These are phyloP conservation scores for Drosophila diplacantha DNA, from an alignment of 2,888 invertebrate species.

Conservation along the genomic window DNA sequence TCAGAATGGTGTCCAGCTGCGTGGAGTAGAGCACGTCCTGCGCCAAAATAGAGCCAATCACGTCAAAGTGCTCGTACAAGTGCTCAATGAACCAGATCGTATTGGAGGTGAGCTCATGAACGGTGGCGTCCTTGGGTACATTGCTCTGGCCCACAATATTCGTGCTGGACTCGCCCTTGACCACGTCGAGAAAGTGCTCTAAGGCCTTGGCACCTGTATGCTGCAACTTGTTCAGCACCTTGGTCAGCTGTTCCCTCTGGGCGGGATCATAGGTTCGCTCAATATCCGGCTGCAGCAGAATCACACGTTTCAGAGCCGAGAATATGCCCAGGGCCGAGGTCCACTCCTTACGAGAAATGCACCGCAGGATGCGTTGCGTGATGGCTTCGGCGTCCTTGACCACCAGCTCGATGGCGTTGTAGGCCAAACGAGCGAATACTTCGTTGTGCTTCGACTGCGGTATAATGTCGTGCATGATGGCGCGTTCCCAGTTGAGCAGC, in stretches of 20 bases:
- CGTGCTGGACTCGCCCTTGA: constrained; percentile 86
- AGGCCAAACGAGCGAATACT: constrained; percentile 89
- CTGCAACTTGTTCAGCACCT: constrained; percentile 85
- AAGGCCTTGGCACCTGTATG: constrained; percentile 90
- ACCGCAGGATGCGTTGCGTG: constrained; percentile 85
- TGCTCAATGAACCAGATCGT: constrained; percentile 95
- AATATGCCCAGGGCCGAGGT: constrained; percentile 88
- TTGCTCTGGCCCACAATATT: constrained; percentile 81
- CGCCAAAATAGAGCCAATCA: constrained; percentile 82
- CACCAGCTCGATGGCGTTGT: constrained; percentile 90
- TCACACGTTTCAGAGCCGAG: constrained; percentile 88
- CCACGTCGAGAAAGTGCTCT: constrained; percentile 94
- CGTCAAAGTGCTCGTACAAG: constrained; percentile 86
- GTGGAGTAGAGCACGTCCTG: constrained; percentile 81
- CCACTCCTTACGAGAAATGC: constrained; percentile 87
- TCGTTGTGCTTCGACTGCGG: constrained; percentile 88
- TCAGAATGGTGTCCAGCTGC: constrained; percentile 79
- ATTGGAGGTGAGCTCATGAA: constrained; percentile 96
- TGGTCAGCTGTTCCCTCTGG: constrained; percentile 84
- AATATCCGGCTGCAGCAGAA: constrained; percentile 87
- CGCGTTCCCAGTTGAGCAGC: constrained; percentile 91
- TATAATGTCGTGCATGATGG: constrained; percentile 89
- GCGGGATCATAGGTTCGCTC: constrained; percentile 86
- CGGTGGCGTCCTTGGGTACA: constrained; percentile 95
- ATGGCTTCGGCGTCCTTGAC: constrained; percentile 92